Conservation (phyloP, 2,888 invertebrate species). For the Heliconius cydno region DNA sequence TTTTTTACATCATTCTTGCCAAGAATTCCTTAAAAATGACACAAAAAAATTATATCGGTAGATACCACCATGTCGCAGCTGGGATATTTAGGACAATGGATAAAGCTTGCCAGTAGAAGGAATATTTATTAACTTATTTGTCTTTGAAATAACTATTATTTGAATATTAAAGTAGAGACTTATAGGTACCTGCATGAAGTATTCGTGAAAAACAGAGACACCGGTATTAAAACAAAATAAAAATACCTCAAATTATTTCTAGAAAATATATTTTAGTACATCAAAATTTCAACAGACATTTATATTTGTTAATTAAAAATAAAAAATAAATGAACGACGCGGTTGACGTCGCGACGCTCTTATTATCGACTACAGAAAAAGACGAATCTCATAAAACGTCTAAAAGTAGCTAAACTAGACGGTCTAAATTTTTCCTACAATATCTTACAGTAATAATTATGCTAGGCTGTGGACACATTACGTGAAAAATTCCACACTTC, state of each 20-base stretch:
- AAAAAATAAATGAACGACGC: conserved; percentile 66
- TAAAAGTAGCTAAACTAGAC: conserved; percentile 49
- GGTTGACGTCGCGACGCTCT: conserved; percentile 56
- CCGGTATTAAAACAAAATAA: conserved; percentile 42
- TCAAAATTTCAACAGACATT: conserved; percentile 79
- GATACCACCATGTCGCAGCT: too few species aligned
- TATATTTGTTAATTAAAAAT: conserved; percentile 69
- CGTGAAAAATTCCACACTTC: conserved; percentile 14
- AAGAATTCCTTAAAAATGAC: too few species aligned
- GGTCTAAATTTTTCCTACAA: conserved; percentile 46
- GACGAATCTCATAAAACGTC: conserved; percentile 52
- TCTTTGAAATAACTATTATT: too few species aligned
- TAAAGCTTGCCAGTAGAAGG: too few species aligned
- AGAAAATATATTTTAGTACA: conserved; percentile 82
- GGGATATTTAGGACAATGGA: too few species aligned
- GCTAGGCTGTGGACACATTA: conserved; percentile 65
- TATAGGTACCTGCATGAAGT: too few species aligned
- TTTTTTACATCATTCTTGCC: too few species aligned
- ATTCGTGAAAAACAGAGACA: too few species aligned
- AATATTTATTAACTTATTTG: too few species aligned
- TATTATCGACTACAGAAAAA: conserved; percentile 59
- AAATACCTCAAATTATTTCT: conserved; percentile 60
- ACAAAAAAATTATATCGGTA: too few species aligned
- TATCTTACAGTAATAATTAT: conserved; percentile 51
- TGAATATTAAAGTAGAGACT: too few species aligned